A percentile compares a stretch with the other conserved stretches of the same genome.
These are phyloP conservation scores for Apis florea DNA, from an alignment of 1,140 invertebrate genomes.

Conservation along the genomic window DNA sequence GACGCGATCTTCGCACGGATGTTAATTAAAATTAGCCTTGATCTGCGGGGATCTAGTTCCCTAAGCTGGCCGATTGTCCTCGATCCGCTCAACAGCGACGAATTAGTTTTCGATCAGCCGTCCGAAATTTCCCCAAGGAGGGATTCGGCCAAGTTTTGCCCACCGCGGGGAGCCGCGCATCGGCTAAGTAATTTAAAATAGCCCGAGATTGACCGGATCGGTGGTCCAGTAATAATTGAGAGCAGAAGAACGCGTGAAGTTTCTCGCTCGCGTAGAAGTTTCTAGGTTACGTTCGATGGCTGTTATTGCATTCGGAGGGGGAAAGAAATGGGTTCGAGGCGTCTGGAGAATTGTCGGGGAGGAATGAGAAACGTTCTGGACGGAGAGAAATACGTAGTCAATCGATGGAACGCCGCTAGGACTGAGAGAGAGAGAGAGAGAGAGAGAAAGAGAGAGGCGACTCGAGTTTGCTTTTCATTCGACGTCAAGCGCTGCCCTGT, in stretches of 20 bases:
- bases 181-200: slow-evolving; percentile 66
- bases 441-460: slow-evolving; percentile 17
- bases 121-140: slow-evolving; percentile 60
- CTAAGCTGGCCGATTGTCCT: neutral
- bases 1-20: no score
- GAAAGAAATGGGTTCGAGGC: slow-evolving; percentile 38
- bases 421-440: slow-evolving; percentile 36
- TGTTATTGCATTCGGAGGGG: slow-evolving; percentile 55
- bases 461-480: slow-evolving; percentile 64
- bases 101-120: slow-evolving; percentile 63
- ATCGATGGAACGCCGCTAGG: slow-evolving; percentile 53
- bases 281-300: neutral
- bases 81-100: slow-evolving; percentile 18
- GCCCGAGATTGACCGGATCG: slow-evolving; percentile 58
- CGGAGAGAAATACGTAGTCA: slow-evolving; percentile 41
- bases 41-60: neutral
- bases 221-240: slow-evolving; percentile 60
- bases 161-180: slow-evolving; percentile 16
- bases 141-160: slow-evolving; percentile 45
- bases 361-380: slow-evolving; percentile 27
- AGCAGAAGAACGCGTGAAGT: neutral
- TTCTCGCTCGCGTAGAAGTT: neutral
- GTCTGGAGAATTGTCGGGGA: slow-evolving; percentile 55
- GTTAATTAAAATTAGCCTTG: no score
- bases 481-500: slow-evolving; percentile 7